phyloP scores from a whole-genome alignment of 1,140 invertebrate species.

The Hylaeus anthracinus region DNA sequence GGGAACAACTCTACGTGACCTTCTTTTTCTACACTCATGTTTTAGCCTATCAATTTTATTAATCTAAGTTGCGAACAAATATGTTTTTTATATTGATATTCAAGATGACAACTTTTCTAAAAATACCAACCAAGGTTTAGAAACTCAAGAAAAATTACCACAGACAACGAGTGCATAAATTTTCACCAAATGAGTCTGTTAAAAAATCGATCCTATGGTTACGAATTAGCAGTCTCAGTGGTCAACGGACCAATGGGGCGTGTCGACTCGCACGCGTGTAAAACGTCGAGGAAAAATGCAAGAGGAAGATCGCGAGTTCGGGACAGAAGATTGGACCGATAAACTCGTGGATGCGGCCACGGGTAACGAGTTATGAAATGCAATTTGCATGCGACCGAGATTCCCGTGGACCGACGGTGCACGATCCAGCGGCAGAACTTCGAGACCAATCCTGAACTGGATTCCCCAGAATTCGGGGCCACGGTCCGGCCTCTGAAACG shows the following conservation, averaged over 20 bases:
- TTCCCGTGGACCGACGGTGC: slow-evolving; percentile 35
- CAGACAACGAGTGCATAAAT: too few species aligned
- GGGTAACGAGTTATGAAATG: slow-evolving; percentile 75
- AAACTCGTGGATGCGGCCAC: slow-evolving; percentile 38
- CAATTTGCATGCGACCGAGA: slow-evolving; percentile 72
- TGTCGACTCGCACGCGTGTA: neutral
- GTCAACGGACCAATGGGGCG: neutral
- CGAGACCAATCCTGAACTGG: slow-evolving; percentile 38
- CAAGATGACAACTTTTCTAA: too few species aligned
- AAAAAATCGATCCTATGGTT: too few species aligned
- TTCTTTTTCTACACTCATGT: too few species aligned
- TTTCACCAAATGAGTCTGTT: neutral
- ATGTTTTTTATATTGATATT: too few species aligned
- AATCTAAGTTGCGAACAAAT: too few species aligned
- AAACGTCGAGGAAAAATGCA: slow-evolving; percentile 2
- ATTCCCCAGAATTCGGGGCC: slow-evolving; percentile 49
- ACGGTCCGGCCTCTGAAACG: slow-evolving; percentile 43
- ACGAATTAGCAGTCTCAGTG: too few species aligned
- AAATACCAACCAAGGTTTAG: too few species aligned
- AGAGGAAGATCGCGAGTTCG: neutral
- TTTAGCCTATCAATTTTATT: too few species aligned
- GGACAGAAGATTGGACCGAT: slow-evolving; percentile 14
- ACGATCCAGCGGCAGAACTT: slow-evolving; percentile 13
- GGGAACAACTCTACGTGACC: too few species aligned
- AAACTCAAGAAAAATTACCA: too few species aligned